A percentile compares a stretch with the other conserved stretches of the same genome.
Conservation (phyloP, 2,797 vertebrate genomes). For the Falco columbarius region DNA sequence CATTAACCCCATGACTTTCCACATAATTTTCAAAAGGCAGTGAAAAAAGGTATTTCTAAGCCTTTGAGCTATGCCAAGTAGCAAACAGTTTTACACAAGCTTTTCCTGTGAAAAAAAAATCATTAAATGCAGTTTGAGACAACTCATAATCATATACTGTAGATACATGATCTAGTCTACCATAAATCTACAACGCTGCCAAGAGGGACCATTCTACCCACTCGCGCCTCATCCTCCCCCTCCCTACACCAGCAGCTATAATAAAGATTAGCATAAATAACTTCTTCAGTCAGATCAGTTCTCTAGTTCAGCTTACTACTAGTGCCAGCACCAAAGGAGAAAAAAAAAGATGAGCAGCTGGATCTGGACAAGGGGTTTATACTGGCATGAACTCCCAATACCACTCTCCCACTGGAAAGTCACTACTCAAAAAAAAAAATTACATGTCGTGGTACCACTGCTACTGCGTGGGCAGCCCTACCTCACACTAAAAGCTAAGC, state of each 20-base stretch:
- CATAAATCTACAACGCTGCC: neutral
- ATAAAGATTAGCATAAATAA: constrained; percentile 25
- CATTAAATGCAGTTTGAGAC: neutral
- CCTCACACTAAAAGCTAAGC: neutral
- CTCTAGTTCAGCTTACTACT: neutral
- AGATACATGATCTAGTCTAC: neutral
- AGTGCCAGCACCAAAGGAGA: neutral
- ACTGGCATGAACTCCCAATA: neutral
- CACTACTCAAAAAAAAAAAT: neutral
- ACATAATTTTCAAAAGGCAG: neutral
- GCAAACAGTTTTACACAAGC: neutral
- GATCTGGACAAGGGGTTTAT: rapidly evolving
- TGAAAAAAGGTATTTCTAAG: neutral
- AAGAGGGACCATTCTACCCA: constrained; percentile 28
- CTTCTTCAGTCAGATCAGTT: neutral
- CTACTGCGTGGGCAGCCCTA: neutral
- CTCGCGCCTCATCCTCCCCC: neutral
- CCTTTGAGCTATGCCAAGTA: neutral
- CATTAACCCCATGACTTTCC: neutral
- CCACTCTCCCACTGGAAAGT: neutral
- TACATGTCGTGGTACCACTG: neutral
- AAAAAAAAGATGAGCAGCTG: neutral
- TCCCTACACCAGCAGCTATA: neutral
- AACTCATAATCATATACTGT: neutral
- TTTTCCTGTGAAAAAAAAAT: neutral